These are phyloP conservation scores for Exocentrus adspersus DNA, from an alignment of 2,888 invertebrate genomes.

Conservation along the genomic window DNA sequence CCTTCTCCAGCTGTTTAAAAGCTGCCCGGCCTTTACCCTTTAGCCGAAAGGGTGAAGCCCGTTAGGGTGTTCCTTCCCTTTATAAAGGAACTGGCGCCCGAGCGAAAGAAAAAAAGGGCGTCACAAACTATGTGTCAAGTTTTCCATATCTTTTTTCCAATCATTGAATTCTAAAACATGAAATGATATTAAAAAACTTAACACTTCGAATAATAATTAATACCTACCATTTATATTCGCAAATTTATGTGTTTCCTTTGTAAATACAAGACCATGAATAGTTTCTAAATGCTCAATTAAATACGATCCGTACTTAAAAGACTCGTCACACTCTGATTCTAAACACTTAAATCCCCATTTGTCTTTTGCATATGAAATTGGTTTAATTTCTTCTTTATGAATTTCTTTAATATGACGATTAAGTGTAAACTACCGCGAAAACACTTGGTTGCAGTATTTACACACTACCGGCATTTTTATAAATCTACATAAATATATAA, in stretches of 20 bases:
- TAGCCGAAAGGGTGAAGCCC: no score
- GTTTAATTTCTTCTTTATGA: background rate
- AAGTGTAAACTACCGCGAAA: background rate
- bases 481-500: no score
- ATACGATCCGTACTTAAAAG: background rate
- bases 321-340: background rate
- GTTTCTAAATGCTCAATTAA: background rate
- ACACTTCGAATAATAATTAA: background rate
- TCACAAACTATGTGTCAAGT: background rate
- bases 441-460: background rate
- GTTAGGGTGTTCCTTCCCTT: no score
- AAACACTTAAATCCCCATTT: background rate
- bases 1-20: no score
- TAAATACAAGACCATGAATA: background rate
- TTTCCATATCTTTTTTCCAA: background rate
- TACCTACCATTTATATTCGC: background rate
- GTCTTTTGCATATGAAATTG: background rate
- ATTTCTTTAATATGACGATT: background rate
- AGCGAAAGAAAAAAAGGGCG: no score
- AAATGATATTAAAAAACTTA: background rate
- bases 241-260: background rate
- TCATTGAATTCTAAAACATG: background rate
- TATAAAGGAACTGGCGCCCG: no score
- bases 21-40: no score
- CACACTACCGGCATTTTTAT: background rate